Evolutionary conservation across 2,888 invertebrate genomes (phyloP), one percentile per base, ranked within the genome.

Genomic region (Eupithecia insigniata): DNA sequence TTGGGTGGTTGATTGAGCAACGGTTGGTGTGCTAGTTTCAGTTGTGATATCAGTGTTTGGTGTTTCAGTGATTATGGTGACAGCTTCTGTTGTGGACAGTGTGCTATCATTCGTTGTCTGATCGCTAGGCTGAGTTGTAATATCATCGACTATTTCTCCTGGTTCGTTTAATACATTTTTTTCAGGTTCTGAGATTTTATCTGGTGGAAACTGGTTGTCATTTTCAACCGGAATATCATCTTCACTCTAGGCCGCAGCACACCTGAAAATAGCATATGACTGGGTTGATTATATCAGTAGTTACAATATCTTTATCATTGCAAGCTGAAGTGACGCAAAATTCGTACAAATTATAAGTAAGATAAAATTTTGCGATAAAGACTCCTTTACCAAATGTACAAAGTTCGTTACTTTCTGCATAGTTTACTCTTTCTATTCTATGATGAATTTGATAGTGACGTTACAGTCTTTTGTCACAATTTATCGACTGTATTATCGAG

Each of bases 201-300:
- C 92, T n/a, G 91, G 90, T 62, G 92, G 92, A 76, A 91, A 91
- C 71, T 90, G 89, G 74, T 92, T 92, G 75, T 92, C 92, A 78
- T 86, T 89, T 81, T 93, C 93, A 43, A 86, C 84, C 2, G 92
- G 92, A 76, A 92, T 89, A 69, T 85, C 92, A 67, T 92, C 90
- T 69, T 83, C 87, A 70, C 83, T 90, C 78, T 92, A 92, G 39
- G 87, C 87, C 67, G 82, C 75, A 69, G 82, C 86, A 70, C 77
- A 80, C 71, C 85, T 84, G 79, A 62, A 79, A 79, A 68, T 76
- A 80, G 75, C 89, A 89, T 85, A 89, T 91, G 90, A 90, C 83
- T 84, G 80, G 84, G 85, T 88, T 84, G 80, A 84, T 80, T 79
- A 79, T 79, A 78, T 81, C 79, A 79, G 78, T 80, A 76, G 81